Conservation (phyloP, 2,797 vertebrate species). For the Malacoctenus gilli region DNA sequence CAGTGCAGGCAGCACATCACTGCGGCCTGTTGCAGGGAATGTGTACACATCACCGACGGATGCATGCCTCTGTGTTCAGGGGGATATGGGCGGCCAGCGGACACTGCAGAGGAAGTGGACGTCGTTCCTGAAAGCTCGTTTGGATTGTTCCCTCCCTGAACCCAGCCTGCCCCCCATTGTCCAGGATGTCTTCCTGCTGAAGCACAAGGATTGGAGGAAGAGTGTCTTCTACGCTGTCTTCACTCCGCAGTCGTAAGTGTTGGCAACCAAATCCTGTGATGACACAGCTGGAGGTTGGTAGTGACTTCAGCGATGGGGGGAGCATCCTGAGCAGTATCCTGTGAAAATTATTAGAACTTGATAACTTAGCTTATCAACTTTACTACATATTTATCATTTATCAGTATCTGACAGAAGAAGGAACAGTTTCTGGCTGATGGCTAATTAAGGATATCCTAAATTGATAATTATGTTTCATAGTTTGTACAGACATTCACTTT, state of each 20-base stretch:
- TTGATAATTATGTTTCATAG: too few relatives aligned
- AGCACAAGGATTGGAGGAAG: slow-evolving; percentile 76
- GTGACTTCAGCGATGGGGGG: background rate
- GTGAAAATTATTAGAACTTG: too few relatives aligned
- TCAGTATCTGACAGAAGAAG: too few relatives aligned
- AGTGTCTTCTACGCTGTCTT: slow-evolving; percentile 84
- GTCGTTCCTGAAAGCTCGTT: slow-evolving; percentile 82
- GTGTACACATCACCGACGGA: slow-evolving; percentile 1
- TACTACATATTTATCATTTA: too few relatives aligned
- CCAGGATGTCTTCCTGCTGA: slow-evolving; percentile 84
- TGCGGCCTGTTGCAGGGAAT: background rate
- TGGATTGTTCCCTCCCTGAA: slow-evolving; percentile 81
- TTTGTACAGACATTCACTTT: too few relatives aligned
- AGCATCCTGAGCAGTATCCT: slow-evolving; percentile 1
- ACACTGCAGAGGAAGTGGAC: slow-evolving; percentile 84
- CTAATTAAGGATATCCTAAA: too few relatives aligned
- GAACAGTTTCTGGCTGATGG: too few relatives aligned
- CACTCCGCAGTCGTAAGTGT: slow-evolving; percentile 80
- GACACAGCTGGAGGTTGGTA: background rate
- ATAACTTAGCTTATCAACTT: too few relatives aligned
- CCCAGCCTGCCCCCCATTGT: slow-evolving; percentile 82
- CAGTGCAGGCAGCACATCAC: too few relatives aligned
- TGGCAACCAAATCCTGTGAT: background rate
- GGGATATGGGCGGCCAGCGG: slow-evolving; percentile 80
- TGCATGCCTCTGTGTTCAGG: slow-evolving; percentile 67